Evolutionary conservation across 2,113 vertebrate genomes (phyloP), one percentile per base, ranked within the genome.

Genomic region (Anolis carolinensis): DNA sequence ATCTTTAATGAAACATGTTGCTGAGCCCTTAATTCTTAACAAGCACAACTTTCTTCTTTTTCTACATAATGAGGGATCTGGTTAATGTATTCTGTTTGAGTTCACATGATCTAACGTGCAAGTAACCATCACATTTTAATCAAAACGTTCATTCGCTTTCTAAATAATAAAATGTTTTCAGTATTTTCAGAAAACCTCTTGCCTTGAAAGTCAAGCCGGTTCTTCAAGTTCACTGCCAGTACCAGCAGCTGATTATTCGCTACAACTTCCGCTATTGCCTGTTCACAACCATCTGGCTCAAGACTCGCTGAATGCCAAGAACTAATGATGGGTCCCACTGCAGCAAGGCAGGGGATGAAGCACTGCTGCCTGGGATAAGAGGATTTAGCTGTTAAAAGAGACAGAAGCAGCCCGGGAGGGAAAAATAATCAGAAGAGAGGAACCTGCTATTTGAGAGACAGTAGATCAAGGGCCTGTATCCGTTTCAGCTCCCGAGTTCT

Each of bases 381-480:
- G 59, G 20, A 81, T 39, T 27, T 65, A 86, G 59, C 68, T 74
- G 39, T 85, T 79, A 55, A 73, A 50, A 8, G 34, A 0, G 0
- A 13, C 0, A 3, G 68, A 83, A 72, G 52, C 13, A 72, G n/a
- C 21, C 23, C 21, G 44, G 34, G 70, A 76, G 44, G 3, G 32
- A 10, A 74, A 76, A 52, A 32, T 10, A 4, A 68, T 32, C 55
- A 50, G 48, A 39, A 20, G 50, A 86, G 55, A 86, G n/a, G 62
- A 70, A 89, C 75, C 79, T 39, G 65, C 62, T 32, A 36, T 63
- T 78, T 36, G 13, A 9, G 79, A 84, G 27, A 55, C 82, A 80
- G 80, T 75, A 59, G 32, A 81, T 80, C 79, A 72, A 5, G 67
- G 73, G 48, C 10, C 44, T 70, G 82, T 79, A 62, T n/a, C 2